Evolutionary conservation across 92 coral and sea anemone species (phyloP).

Genomic region (Plumapathes pennacea): DNA sequence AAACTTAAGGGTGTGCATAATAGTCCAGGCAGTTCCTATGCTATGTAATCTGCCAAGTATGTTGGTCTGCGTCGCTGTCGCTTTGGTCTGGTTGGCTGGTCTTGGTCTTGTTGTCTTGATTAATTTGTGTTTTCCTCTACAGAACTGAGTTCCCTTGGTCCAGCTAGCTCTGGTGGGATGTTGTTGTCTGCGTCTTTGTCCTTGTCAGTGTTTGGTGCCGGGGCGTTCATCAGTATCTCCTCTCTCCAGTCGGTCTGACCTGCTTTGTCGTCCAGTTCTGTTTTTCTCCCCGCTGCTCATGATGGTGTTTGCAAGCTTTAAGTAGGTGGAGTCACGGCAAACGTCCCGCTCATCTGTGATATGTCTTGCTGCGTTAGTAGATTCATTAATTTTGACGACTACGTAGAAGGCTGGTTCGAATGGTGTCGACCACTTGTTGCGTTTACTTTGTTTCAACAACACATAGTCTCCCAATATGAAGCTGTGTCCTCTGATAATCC

Average conservation of each 20-base stretch:
- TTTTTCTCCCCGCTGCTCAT: too few relatives aligned
- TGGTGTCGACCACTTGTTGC: conserved; percentile 36
- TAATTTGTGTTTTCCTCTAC: too few relatives aligned
- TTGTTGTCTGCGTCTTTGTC: background rate
- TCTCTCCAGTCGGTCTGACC: too few relatives aligned
- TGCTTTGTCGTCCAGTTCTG: too few relatives aligned
- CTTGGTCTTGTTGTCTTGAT: too few relatives aligned
- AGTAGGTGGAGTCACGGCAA: conserved; percentile 10
- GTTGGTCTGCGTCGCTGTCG: too few relatives aligned
- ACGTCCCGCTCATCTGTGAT: conserved; percentile 18
- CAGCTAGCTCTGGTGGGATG: background rate
- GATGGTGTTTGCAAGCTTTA: conserved; percentile 23
- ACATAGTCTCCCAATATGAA: conserved; percentile 51
- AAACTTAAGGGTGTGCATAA: too few relatives aligned
- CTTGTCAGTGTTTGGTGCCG: too few relatives aligned
- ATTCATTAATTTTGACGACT: conserved; percentile 16
- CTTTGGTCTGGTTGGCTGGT: too few relatives aligned
- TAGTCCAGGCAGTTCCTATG: too few relatives aligned
- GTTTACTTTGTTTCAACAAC: conserved; percentile 15
- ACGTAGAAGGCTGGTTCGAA: conserved; percentile 28
- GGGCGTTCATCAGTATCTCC: too few relatives aligned
- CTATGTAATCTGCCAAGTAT: too few relatives aligned
- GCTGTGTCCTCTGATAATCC: conserved; percentile 24
- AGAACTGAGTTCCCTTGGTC: background rate
- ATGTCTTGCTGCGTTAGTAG: conserved; percentile 11